A percentile compares a stretch with the other conserved stretches of the same genome.
phyloP scores from a whole-genome alignment of 2,888 invertebrate species.

The Pogonocherus hispidulus region DNA sequence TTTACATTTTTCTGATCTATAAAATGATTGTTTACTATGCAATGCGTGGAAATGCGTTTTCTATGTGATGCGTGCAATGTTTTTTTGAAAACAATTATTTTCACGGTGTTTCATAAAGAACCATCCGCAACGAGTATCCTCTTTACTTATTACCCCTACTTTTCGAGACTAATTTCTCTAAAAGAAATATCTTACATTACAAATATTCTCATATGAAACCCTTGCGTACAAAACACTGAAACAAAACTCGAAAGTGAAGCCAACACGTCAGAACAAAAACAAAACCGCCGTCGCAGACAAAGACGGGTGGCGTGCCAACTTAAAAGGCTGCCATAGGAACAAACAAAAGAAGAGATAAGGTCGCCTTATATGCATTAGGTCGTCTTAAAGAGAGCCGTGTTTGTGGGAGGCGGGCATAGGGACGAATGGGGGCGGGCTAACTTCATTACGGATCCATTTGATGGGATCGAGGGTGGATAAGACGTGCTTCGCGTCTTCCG shows the following conservation, averaged over 20 bases:
- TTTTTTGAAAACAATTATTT: no score
- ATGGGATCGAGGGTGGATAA: conserved; percentile 75
- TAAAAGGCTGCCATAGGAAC: conserved; percentile 39
- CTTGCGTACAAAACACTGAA: background rate
- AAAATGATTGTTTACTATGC: no score
- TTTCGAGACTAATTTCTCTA: no score
- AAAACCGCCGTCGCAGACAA: conserved; percentile 14
- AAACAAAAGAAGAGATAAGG: conserved; percentile 65
- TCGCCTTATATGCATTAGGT: conserved; percentile 66
- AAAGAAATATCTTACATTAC: no score
- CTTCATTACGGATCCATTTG: conserved; percentile 86
- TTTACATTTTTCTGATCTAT: no score
- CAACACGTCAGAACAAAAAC: conserved; percentile 12
- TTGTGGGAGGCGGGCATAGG: conserved; percentile 51
- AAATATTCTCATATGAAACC: background rate
- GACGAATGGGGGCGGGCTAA: conserved; percentile 69
- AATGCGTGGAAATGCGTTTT: no score
- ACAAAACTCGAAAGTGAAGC: background rate
- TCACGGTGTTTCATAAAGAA: no score
- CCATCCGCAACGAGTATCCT: no score
- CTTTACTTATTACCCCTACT: no score
- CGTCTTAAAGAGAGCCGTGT: conserved; percentile 65
- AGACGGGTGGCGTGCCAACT: conserved; percentile 24
- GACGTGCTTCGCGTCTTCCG: conserved; percentile 58
- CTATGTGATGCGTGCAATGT: no score